A percentile compares a stretch with the other conserved stretches of the same genome.
Conservation (phyloP, 1,140 invertebrate genomes). For the Prorops nasuta region DNA sequence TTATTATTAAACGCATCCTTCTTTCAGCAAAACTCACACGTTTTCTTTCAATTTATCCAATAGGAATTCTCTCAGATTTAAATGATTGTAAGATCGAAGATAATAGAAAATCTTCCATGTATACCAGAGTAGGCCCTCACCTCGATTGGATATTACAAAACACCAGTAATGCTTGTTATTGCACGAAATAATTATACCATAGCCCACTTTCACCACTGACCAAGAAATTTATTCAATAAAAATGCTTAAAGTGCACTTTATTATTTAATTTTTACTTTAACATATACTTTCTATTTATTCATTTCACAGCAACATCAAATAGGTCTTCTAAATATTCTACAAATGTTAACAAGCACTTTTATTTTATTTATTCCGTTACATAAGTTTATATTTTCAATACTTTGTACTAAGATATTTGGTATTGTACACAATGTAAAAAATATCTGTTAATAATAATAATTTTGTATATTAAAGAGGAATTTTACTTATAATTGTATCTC, state of each 20-base stretch:
- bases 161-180: slow-evolving; percentile 61
- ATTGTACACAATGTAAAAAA: too few species aligned
- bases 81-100: slow-evolving; percentile 53
- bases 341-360: background rate
- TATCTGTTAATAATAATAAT: too few species aligned
- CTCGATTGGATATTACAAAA: slow-evolving; percentile 63
- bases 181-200: slow-evolving; percentile 48
- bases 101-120: slow-evolving; percentile 57
- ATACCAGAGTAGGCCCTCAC: slow-evolving; percentile 62
- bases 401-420: too few species aligned
- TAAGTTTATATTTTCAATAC: too few species aligned
- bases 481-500: too few species aligned
- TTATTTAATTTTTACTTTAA: background rate
- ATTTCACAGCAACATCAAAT: background rate
- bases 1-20: slow-evolving; percentile 4
- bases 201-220: too few species aligned
- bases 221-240: background rate
- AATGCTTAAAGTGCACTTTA: background rate
- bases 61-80: slow-evolving; percentile 53
- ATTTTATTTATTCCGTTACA: background rate
- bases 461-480: too few species aligned
- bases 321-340: background rate
- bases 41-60: slow-evolving; percentile 15
- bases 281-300: background rate
- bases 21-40: background rate